phyloP scores from a whole-genome alignment of 2,113 vertebrate species.

The human (Homo sapiens) region GRCh38 chr12:119000501-119001000 shows the following conservation, averaged over 20 bases:
- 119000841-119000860: neutral
- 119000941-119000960: neutral
- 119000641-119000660: constrained; percentile 11
- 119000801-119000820: neutral
- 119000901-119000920: neutral
- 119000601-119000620: neutral
- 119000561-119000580: neutral
- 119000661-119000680: constrained; percentile 44
- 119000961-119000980: neutral
- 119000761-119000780: neutral
- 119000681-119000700: neutral
- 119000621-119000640: neutral
- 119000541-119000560: neutral
- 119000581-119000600: neutral
- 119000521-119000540: neutral
- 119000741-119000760: neutral
- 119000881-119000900: neutral
- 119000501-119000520: neutral
- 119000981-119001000: neutral
- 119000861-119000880: neutral
- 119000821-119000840: neutral
- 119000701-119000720: constrained; percentile 1
- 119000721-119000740: constrained; percentile 29
- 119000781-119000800: neutral
- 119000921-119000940: neutral